Conservation (phyloP, 2,113 vertebrate genomes). For the Eurypyga helias region DNA sequence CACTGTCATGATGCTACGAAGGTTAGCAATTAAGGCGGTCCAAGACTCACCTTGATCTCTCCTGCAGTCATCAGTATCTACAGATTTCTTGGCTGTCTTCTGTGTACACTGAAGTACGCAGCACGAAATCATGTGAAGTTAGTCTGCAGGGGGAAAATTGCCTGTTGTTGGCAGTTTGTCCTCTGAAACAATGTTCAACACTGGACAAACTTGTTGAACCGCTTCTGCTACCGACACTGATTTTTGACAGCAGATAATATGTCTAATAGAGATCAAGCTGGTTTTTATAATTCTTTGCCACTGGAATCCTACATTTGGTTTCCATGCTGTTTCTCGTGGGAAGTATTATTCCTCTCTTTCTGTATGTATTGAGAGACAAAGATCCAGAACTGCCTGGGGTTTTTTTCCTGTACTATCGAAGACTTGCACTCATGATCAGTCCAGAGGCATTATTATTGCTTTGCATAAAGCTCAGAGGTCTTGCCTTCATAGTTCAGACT, state of each 20-base stretch:
- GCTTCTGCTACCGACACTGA: not conserved
- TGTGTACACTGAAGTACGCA: not conserved
- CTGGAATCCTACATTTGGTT: not conserved
- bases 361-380: not conserved
- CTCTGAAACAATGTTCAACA: not conserved
- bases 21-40: not conserved
- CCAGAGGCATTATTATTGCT: not conserved
- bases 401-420: not conserved
- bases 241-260: not conserved
- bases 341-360: not conserved
- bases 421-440: not conserved
- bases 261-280: not conserved
- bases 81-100: not conserved
- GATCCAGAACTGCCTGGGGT: not conserved
- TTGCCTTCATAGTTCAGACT: not conserved
- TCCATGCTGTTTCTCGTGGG: not conserved
- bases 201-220: not conserved
- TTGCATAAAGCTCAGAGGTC: not conserved
- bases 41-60: not conserved
- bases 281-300: not conserved
- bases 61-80: not conserved
- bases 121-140: not conserved
- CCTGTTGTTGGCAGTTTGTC: not conserved
- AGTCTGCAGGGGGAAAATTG: not conserved
- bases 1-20: not conserved